Evolutionary conservation across 2,797 vertebrate genomes (phyloP).

Genomic region (Acanthopagrus latus): DNA sequence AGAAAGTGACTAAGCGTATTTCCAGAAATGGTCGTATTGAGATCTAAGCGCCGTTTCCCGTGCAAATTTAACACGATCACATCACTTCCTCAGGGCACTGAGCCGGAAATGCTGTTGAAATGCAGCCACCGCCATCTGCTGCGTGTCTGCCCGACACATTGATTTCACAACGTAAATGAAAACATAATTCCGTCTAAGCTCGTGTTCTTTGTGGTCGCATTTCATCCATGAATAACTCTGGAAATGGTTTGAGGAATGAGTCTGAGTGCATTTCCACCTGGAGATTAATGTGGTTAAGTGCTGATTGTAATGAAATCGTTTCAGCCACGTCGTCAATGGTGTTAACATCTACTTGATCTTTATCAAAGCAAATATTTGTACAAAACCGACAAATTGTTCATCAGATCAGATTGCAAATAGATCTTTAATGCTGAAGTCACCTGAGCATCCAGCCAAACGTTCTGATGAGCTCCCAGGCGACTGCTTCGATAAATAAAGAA

Average conservation of each 20-base stretch:
- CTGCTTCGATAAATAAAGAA: constrained; percentile 17
- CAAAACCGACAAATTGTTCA: constrained; percentile 14
- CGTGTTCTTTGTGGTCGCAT: constrained; percentile 3
- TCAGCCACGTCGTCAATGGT: constrained; percentile 13
- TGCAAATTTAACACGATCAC: background rate
- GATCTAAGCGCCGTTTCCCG: background rate
- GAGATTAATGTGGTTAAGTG: constrained; percentile 12
- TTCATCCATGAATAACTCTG: constrained; percentile 3
- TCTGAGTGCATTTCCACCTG: constrained; percentile 11
- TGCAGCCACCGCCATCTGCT: background rate
- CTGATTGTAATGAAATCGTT: constrained; percentile 13
- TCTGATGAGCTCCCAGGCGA: background rate
- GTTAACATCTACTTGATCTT: constrained; percentile 21
- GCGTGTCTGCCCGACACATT: background rate
- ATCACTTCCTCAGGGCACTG: background rate
- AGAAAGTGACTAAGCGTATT: background rate
- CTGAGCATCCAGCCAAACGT: constrained; percentile 21
- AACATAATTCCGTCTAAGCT: background rate
- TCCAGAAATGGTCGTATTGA: background rate
- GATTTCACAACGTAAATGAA: constrained; percentile 12
- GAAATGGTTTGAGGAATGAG: constrained; percentile 21
- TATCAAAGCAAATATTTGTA: constrained; percentile 24
- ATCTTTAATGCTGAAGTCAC: constrained; percentile 16
- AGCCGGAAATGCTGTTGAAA: constrained; percentile 5
- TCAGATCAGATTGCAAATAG: constrained; percentile 19